Base-by-base conservation (phyloP, 2,113 vertebrate genomes). In the Donacobius atricapilla region DNA sequence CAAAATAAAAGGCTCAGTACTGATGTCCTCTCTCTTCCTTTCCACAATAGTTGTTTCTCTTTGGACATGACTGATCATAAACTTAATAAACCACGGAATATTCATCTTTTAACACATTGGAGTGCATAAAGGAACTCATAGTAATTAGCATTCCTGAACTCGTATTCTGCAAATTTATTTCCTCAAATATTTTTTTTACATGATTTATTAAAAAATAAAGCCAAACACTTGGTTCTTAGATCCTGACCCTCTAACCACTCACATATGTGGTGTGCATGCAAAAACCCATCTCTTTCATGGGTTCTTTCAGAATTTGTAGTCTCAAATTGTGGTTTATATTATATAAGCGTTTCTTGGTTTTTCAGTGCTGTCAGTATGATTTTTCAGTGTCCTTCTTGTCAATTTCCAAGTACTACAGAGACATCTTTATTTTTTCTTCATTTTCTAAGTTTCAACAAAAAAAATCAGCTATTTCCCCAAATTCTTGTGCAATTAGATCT, bases 151-250 rank as follows among this genome's bases (percentile, higher is more conserved):
- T 89, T 65, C 48, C 42, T 39, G 65, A 81, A 91, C 90, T 89
- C 25, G 28, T 64, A 54, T 79, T 75, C 69, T 82, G 96, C 63
- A 87, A 89, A 94, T 94, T 92, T 89, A 92, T 94, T 94, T 94
- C 83, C 57, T 87, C 86, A 90, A 87, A 81, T 80, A 35, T 64
- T 25, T 93, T 61, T 90, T 83, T 89, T 11, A 16, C 58, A 63
- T 70, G 27, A 81, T 93, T 90, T 92, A 85, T 85, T 92, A 83
- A 95, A 94, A 93, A 92, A 92, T 90, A 83, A 95, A 94, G 51
- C 79, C 72, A 92, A 92, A 94, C 83, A 90, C 79, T 93, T 58
- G 69, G 48, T 76, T 87, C 57, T 87, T 79, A 79, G 93, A 92
- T 87, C 83, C 65, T 92, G 83, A 90, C 89, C 68, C n/a, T 87